phyloP scores from a whole-genome alignment of 1,140 invertebrate genomes.

The Palaemon carinicauda region DNA sequence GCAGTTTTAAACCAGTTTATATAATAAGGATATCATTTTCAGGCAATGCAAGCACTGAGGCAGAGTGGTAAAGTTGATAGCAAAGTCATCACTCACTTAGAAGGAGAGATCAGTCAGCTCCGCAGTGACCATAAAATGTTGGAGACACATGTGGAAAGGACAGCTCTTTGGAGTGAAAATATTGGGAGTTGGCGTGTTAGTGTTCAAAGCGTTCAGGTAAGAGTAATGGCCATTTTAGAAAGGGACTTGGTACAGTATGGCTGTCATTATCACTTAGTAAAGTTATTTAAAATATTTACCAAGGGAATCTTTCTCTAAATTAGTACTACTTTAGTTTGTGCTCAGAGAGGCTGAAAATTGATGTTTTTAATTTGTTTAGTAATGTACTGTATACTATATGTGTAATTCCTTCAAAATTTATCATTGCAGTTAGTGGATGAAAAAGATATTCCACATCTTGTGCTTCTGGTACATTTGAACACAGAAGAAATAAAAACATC shows the following conservation, averaged over 20 bases:
- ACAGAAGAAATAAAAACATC: slow-evolving; percentile 27
- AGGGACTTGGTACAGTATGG: too few species aligned
- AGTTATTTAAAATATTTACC: too few species aligned
- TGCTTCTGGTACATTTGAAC: slow-evolving; percentile 48
- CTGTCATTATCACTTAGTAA: background rate
- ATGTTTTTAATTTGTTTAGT: too few species aligned
- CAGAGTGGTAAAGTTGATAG: slow-evolving; percentile 80
- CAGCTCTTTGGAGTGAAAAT: slow-evolving; percentile 88
- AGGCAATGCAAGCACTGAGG: slow-evolving; percentile 80
- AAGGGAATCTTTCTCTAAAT: too few species aligned
- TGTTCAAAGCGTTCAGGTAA: slow-evolving; percentile 69
- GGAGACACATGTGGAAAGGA: slow-evolving; percentile 84
- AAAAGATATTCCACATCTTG: slow-evolving; percentile 50
- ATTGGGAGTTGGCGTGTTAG: slow-evolving; percentile 84
- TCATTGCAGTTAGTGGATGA: slow-evolving; percentile 43
- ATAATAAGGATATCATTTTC: background rate
- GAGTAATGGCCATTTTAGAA: background rate
- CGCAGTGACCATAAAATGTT: slow-evolving; percentile 79
- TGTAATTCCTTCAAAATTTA: background rate
- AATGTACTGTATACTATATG: too few species aligned
- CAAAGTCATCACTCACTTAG: slow-evolving; percentile 77
- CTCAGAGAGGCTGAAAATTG: too few species aligned
- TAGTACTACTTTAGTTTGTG: too few species aligned
- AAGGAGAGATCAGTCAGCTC: slow-evolving; percentile 82
- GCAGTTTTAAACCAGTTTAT: too few species aligned